Evolutionary conservation across 2,113 vertebrate genomes (phyloP).

Genomic region (Bos taurus): DNA sequence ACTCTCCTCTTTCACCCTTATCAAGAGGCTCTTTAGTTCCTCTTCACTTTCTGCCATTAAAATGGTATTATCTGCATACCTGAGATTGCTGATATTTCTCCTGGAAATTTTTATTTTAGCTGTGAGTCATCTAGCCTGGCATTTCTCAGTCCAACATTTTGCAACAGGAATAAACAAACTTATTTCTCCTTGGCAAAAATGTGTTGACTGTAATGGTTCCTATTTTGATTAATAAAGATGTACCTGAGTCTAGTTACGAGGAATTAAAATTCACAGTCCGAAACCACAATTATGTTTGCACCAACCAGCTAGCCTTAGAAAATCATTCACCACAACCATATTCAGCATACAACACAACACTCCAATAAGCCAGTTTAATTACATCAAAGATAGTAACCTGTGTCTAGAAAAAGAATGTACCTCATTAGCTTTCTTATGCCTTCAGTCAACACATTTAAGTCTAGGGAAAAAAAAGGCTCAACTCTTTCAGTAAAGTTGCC

Average conservation of each 20-base stretch:
- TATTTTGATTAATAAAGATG: neutral
- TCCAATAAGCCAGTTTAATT: neutral
- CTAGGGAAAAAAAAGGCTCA: neutral
- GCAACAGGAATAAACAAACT: neutral
- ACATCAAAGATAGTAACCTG: neutral
- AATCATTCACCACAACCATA: neutral
- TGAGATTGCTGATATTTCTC: neutral
- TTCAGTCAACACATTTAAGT: neutral
- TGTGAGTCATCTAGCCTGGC: neutral
- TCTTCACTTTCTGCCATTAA: neutral
- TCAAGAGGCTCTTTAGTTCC: neutral
- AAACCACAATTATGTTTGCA: neutral
- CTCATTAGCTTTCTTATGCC: neutral
- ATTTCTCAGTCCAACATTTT: neutral
- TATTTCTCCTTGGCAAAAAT: neutral
- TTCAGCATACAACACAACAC: slow-evolving; percentile 1
- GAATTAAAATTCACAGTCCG: neutral
- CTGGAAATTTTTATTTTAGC: too few relatives aligned
- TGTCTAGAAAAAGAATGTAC: neutral
- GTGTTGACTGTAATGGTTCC: neutral
- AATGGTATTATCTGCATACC: neutral
- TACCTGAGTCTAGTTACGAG: neutral
- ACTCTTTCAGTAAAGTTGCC: neutral
- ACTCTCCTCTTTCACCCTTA: neutral
- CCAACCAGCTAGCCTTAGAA: neutral